Evolutionary conservation across 2,888 invertebrate genomes (phyloP), one percentile per base, ranked within the genome.

Genomic region (Dromius quadrimaculatus): DNA sequence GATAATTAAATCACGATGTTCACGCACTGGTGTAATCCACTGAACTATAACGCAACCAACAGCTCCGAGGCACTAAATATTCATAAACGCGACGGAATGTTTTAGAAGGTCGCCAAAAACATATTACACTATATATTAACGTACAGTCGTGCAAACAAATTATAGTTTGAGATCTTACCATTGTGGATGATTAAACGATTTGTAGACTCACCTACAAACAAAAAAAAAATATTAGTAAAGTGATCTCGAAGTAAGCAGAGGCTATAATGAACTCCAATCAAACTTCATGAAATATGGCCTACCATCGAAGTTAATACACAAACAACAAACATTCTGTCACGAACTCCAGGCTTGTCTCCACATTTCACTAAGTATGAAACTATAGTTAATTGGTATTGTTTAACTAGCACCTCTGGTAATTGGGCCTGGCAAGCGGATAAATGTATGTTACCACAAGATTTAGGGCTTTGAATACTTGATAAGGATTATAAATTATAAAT

Each of bases 1-100:
- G 62, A 62, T 62, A 62, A 62, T 62, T 62, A 62, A 62, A 62
- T 62, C 62, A 62, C 43, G 23, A 43, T 57, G 57, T 62, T 62
- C 62, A 62, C 62, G 62, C 62, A 62, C 43, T 41, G 41, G 41
- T 41, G 62, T 62, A 62, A 62, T 62, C 38, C 43, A 57, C 11
- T 57, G 57, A 57, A 32, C 57, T 57, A 57, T 57, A 57, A 32
- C 57, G 17, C 57, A 6, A 23, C 17, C 20, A 22, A 5, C 47
- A 19, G 15, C 50, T 8, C 50, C 5, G 8, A n/a, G 13, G 20
- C 62, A 38, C 62, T 62, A 62, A 62, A 62, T 62, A 62, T 62
- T 62, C 62, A 62, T 62, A 62, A 62, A 62, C 43, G 62, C 57
- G 15, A 28, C 57, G 57, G 28, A 36, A 41, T 28, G 50, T 28